Conservation (phyloP, 2,113 vertebrate genomes). For the Hypomesus transpacificus region DNA sequence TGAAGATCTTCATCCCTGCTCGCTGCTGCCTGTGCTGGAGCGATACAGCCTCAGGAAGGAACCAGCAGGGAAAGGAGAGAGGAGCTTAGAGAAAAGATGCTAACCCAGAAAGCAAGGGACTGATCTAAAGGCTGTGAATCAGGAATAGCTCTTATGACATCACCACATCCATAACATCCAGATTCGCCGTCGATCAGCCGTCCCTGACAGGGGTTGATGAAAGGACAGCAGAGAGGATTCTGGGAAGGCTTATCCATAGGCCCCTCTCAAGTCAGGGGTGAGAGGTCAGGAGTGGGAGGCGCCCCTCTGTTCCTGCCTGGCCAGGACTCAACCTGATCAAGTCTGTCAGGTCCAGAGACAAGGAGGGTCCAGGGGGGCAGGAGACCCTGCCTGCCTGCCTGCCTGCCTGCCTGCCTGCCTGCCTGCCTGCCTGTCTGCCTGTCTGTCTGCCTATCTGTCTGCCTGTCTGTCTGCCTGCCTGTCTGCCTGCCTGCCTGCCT, state of each 20-base stretch:
- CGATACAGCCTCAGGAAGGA: conserved; percentile 35
- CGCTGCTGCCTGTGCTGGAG: conserved; percentile 49
- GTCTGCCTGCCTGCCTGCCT: no score
- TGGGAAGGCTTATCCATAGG: conserved; percentile 20
- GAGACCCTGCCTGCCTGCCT: no score
- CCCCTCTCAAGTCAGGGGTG: conserved; percentile 35
- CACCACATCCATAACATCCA: no score
- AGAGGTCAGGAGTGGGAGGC: conserved; percentile 43
- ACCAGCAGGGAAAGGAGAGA: no score
- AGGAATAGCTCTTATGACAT: no score
- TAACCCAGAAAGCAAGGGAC: no score
- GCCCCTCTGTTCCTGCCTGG: conserved; percentile 21
- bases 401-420: no score
- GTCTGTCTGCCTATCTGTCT: no score
- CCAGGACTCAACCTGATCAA: conserved; percentile 61
- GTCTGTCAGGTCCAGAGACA: conserved; percentile 65
- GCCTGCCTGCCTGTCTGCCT: no score
- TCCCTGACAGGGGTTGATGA: not conserved
- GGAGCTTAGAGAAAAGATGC: no score
- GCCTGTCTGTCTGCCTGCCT: no score
- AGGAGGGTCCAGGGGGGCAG: conserved; percentile 10
- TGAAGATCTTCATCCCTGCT: conserved; percentile 51
- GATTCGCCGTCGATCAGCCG: not conserved
- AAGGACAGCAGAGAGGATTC: conserved; percentile 14
- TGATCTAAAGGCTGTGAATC: no score